These are phyloP conservation scores for Sceloporus undulatus DNA, from an alignment of 2,113 vertebrate species.

Conservation along the genomic window DNA sequence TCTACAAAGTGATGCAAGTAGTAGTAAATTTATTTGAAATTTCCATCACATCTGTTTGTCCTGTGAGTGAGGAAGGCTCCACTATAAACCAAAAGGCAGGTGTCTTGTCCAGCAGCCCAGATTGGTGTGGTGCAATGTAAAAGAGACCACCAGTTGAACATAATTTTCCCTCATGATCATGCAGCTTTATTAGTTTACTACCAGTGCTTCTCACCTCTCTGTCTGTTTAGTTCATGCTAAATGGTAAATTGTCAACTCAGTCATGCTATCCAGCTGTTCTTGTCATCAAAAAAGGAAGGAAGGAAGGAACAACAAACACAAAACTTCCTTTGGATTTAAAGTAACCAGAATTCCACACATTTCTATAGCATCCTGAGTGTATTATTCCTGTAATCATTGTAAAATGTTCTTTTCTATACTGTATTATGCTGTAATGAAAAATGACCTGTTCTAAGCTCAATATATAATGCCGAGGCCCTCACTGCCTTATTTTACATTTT, in stretches of 20 bases:
- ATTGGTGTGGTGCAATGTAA: not conserved
- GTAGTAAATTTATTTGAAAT: not conserved
- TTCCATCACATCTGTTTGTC: conserved; percentile 4
- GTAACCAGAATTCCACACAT: not conserved
- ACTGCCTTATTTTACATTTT: conserved; percentile 31
- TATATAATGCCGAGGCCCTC: not conserved
- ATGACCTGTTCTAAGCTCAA: not conserved
- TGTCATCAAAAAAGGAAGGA: conserved; percentile 42
- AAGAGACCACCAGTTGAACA: not conserved
- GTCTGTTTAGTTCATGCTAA: conserved; percentile 36
- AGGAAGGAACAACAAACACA: not conserved
- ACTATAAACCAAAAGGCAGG: not conserved
- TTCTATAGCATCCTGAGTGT: not conserved
- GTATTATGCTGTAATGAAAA: not conserved
- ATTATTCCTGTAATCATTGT: not conserved
- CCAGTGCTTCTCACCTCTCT: not conserved
- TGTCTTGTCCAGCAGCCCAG: not conserved
- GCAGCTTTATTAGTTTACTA: conserved; percentile 6
- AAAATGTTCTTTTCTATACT: not conserved
- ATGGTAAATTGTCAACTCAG: conserved; percentile 33
- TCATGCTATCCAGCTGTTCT: conserved; percentile 47
- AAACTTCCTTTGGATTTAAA: not conserved
- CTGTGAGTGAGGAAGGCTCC: not conserved
- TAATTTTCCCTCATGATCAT: not conserved
- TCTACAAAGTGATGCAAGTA: not conserved